Evolutionary conservation across 53 echinoderm and acorn worm genomes (phyloP), one percentile per base, ranked within the genome.

Genomic region (Glandiceps talaboti): DNA sequence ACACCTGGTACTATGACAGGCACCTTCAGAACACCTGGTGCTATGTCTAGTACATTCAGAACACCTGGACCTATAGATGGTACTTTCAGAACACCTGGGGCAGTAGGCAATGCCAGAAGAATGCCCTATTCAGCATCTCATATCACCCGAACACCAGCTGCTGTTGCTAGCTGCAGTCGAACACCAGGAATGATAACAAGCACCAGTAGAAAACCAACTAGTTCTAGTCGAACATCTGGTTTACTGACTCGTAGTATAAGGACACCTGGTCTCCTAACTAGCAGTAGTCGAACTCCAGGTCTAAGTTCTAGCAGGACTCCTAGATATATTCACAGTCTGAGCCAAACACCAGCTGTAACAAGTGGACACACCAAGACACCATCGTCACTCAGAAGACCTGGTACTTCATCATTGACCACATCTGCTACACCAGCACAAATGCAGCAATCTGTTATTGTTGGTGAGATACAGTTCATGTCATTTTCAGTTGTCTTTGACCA

Each of bases 371-470:
- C 64, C 64, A 45, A 20, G 20, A 45, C 64, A 20, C 64, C 64
- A 45, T 45, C 64, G 6, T 45, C 64, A 6, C 20, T 6, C 20
- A 6, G 64, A 6, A 45, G 64, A 45, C 6, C 64, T 20, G 64
- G 6, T 12, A 20, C 6, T 6, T 45, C 64, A 20, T 45, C 64
- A 20, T 45, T 20, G 64, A 45, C 64, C 6, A 45, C 64, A 6
- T 12, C 97, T 30, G 77, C 86, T 31, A 89, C 92, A 31, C 91
- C 93, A 32, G 89, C 87, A 1, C 74, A 80, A 26, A 82, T 90
- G 27, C 89, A 84, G 75, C 86, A 90, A 28, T 93, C 97, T 26
- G 90, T 89, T 33, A 89, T 97, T 86, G 89, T 93, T 73, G 97
- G 97, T 93, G 82, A 73, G 77, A 77, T 20, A n/a, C n/a, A n/a